phyloP scores from a whole-genome alignment of 2,888 invertebrate species.

The Phorcus lineatus region DNA sequence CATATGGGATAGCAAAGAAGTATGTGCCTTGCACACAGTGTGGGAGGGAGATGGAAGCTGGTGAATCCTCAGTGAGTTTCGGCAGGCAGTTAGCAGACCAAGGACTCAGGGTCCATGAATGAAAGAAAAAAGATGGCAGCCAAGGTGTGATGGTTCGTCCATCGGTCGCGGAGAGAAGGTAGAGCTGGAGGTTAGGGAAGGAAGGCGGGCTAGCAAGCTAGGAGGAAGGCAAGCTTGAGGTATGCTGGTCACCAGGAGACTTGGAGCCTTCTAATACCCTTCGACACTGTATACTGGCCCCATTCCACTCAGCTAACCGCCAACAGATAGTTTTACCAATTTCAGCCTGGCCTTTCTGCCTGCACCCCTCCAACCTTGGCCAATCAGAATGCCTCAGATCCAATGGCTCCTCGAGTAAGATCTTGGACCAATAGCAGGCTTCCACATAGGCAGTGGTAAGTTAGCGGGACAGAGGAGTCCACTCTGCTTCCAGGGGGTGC shows the following conservation, averaged over 20 bases:
- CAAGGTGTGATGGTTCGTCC: background rate
- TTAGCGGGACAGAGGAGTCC: conserved; percentile 46
- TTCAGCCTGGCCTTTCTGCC: conserved; percentile 58
- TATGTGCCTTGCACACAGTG: conserved; percentile 85
- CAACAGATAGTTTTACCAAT: conserved; percentile 69
- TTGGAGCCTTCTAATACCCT: conserved; percentile 33
- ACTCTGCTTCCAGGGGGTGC: conserved; percentile 28
- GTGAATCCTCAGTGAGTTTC: background rate
- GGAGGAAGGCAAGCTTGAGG: background rate
- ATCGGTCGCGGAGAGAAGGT: background rate
- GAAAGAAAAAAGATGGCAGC: conserved; percentile 17
- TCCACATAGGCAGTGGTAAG: conserved; percentile 39
- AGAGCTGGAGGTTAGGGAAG: background rate
- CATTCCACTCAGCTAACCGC: conserved; percentile 47
- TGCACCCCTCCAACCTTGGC: conserved; percentile 54
- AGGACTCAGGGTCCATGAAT: conserved; percentile 10
- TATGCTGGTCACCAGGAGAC: conserved; percentile 28
- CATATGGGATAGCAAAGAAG: conserved; percentile 95
- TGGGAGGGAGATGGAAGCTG: conserved; percentile 4
- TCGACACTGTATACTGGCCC: conserved; percentile 41
- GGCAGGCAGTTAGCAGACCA: background rate
- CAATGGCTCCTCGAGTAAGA: conserved; percentile 25
- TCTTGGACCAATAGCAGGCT: conserved; percentile 48
- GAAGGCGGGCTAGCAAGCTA: background rate
- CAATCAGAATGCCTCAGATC: conserved; percentile 58